Conservation (phyloP, 2,888 invertebrate genomes). For the Leptinotarsa juncta region DNA sequence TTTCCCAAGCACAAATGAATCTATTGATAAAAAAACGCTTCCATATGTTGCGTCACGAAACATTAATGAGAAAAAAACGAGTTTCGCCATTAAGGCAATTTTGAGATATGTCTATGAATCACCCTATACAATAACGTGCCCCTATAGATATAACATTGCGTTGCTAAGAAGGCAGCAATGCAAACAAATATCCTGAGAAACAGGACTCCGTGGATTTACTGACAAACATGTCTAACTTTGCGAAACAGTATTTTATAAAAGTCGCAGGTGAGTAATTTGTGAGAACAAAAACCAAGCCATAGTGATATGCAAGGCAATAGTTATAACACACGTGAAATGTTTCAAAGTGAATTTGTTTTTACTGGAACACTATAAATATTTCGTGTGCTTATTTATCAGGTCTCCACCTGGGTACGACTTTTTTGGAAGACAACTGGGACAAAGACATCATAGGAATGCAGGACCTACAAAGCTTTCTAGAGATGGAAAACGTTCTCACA, state of each 20-base stretch:
- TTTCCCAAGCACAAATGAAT: too few relatives aligned
- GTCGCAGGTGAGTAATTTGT: conserved; percentile 52
- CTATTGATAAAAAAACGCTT: too few relatives aligned
- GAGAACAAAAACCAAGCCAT: background rate
- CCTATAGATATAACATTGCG: background rate
- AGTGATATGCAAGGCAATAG: background rate
- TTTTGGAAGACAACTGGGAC: conserved; percentile 53
- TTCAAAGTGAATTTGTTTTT: background rate
- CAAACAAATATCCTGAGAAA: background rate
- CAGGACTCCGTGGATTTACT: background rate
- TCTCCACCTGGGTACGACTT: conserved; percentile 55
- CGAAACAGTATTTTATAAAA: conserved; percentile 55
- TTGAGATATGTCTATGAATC: background rate
- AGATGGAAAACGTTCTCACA: conserved; percentile 65
- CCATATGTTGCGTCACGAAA: too few relatives aligned
- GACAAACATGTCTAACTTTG: conserved; percentile 50
- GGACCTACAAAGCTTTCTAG: conserved; percentile 66
- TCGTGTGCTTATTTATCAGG: conserved; percentile 42
- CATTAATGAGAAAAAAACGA: too few relatives aligned
- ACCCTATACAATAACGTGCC: background rate
- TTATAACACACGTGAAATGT: background rate
- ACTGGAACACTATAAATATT: background rate
- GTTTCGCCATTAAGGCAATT: too few relatives aligned
- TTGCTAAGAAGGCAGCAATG: conserved; percentile 4
- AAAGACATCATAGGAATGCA: conserved; percentile 59